Evolutionary conservation across 2,797 vertebrate species (phyloP).

Genomic region (Rhabdophis nuchalis): DNA sequence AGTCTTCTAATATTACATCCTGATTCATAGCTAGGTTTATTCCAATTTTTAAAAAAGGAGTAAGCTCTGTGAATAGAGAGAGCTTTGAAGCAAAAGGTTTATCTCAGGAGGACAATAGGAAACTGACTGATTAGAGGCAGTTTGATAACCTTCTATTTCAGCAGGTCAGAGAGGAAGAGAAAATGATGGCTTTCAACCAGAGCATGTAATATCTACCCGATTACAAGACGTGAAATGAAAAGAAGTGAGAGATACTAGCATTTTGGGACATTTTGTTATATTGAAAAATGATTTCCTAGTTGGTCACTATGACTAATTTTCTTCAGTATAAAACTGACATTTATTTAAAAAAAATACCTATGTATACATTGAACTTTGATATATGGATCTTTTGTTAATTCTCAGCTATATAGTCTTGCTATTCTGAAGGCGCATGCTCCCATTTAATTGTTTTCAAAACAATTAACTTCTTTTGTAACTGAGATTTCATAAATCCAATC

Average conservation of each 20-base stretch:
- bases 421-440: background rate
- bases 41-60: background rate
- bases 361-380: background rate
- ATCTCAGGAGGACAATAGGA: background rate
- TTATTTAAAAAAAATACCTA: background rate
- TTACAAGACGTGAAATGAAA: background rate
- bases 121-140: background rate
- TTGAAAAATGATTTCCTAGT: background rate
- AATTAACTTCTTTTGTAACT: background rate
- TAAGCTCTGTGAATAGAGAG: background rate
- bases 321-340: background rate
- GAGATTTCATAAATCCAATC: background rate
- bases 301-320: background rate
- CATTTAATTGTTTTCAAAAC: background rate
- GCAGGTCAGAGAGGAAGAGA: background rate
- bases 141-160: background rate
- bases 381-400: background rate
- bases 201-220: background rate
- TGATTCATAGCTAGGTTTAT: background rate
- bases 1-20: background rate
- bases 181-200: background rate
- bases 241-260: background rate
- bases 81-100: background rate
- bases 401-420: background rate
- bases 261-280: background rate